Evolutionary conservation across 37 sponge, comb jelly and placozoan genomes (phyloP), one percentile per base, ranked within the genome.

Genomic region (Chondrilla cf. caribensis): DNA sequence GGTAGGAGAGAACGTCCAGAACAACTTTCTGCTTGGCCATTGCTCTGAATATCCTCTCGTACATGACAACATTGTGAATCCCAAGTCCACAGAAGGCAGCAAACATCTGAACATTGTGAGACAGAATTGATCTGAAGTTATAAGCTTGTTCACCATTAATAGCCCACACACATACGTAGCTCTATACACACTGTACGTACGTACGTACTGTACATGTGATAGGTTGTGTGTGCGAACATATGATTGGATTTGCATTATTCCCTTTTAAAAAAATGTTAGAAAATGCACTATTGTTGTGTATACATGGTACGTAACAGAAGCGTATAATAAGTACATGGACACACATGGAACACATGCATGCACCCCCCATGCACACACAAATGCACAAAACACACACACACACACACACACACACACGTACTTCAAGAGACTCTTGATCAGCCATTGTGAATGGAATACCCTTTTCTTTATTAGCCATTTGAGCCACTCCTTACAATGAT

Each of bases 51-150:
- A 92, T 85, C 47, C 81, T 81, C 47, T 97, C 97, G 38, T 89
- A 94, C 81, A 81, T 91, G 71, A 90, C 62, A 17, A 92, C 92
- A 75, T 92, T 97, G 89, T 94, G 89, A n/a, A 97, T 86, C 6
- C 89, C 95, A 18, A 94, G 89, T 17, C 97, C 97, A 83, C 92
- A 94, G 90, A 92, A 97, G 2, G 84, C 65, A 26, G 95, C 85
- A 67, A 97, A 92, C 25, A 93, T 82, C 92, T 95, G n/a, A n/a
- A n/a, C n/a, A n/a, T n/a, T n/a, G n/a, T 36, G 0, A 58, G 73
- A 22, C 4, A 26, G 26, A 75, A n/a, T n/a, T n/a, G n/a, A n/a
- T n/a, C n/a, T n/a, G n/a, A n/a, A n/a, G n/a, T n/a, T n/a, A n/a
- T n/a, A n/a, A n/a, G n/a, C n/a, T n/a, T n/a, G n/a, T n/a, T n/a